Base-by-base conservation (phyloP, 2,113 vertebrate genomes). In the Lethenteron camtschaticum region DNA sequence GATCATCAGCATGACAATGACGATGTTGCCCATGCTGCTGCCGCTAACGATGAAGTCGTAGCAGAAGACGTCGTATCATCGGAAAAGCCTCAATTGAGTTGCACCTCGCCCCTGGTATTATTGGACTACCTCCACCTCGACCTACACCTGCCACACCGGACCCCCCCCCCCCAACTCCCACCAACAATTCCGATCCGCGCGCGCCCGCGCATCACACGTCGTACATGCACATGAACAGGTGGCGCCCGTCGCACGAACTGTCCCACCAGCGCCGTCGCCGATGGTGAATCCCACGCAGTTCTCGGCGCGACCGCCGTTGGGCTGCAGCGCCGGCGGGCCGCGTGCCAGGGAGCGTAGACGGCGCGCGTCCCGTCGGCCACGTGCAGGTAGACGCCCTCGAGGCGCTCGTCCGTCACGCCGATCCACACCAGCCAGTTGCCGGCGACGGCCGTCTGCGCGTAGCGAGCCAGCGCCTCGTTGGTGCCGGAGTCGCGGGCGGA, bases 261-360 rank as follows among this genome's bases (percentile, higher is more conserved):
- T 92, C 88, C 88, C 88, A 92, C 88, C 88, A 92, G 88, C 85
- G 3, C 88, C 88, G 3, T 90, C 85, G 24, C 89, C 85, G 0
- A 87, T 87, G 12, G 87, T 82, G 80, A 90, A 83, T 3, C 85
- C 83, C 74, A 92, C 86, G 14, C 88, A 92, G 80, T 92, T 92
- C 79, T 92, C 88, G 2, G 81, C 80, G 70, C 73, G 74, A 14
- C 85, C 85, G 3, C 88, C 88, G 55, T 92, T 89, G 1, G 88
- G 88, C 76, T 92, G 87, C 73, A 84, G 84, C 74, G 85, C 77
- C 75, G 81, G 84, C 74, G 86, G 74, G 2, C 16, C 85, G 69
- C 79, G 86, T 85, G 83, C 87, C 87, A 90, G 75, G 88, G 85
- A 72, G 88, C 89, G 77, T 85, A 86, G 0, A 84, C 81, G 68